phyloP scores from a whole-genome alignment of 2,113 vertebrate species.

The Cyphomyrus discorhynchus region DNA sequence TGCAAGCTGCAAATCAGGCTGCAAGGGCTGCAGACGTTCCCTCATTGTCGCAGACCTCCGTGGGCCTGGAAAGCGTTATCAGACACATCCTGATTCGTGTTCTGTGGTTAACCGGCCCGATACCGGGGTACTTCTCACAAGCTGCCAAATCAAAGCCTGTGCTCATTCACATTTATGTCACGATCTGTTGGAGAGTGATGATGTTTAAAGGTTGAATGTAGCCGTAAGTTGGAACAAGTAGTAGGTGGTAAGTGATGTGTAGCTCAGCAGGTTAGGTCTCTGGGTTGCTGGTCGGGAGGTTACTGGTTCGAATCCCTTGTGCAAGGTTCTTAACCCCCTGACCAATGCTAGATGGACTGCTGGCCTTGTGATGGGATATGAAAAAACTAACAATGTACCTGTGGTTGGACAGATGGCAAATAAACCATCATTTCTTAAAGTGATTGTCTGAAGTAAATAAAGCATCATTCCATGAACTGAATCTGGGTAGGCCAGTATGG shows the following conservation, averaged over 20 bases:
- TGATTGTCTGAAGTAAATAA: neutral
- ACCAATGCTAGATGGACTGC: neutral
- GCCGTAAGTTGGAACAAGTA: neutral
- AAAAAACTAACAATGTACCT: neutral
- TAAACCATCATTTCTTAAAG: neutral
- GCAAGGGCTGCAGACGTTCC: neutral
- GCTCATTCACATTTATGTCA: neutral
- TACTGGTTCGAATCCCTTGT: neutral
- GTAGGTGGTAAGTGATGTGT: neutral
- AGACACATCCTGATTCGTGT: neutral
- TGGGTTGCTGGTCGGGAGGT: neutral
- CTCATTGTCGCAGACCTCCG: neutral
- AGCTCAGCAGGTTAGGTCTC: neutral
- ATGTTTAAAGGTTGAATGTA: neutral
- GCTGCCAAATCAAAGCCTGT: neutral
- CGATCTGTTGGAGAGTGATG: neutral
- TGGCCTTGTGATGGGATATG: neutral
- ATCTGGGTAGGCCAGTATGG: neutral
- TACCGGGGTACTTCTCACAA: neutral
- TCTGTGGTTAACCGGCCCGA: neutral
- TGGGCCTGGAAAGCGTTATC: neutral
- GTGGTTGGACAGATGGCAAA: neutral
- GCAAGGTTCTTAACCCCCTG: neutral
- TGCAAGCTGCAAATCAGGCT: neutral
- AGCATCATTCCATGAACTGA: neutral